A percentile compares a stretch with the other conserved stretches of the same genome.
Conservation (phyloP, 2,797 vertebrate species). For the Distichodus sexfasciatus region DNA sequence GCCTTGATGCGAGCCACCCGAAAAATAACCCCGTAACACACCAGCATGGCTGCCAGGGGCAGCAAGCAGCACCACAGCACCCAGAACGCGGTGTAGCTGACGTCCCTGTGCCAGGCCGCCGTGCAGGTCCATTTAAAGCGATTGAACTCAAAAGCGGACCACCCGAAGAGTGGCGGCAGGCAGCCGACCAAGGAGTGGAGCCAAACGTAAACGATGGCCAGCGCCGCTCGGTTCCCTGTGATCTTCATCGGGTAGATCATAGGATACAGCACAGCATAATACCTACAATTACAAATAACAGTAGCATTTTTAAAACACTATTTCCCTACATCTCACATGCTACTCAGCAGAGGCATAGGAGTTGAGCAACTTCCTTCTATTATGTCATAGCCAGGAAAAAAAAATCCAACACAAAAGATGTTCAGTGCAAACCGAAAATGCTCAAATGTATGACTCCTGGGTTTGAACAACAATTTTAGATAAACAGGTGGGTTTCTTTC, state of each 20-base stretch:
- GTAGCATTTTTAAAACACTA: background rate
- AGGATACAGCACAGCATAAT: conserved; percentile 96
- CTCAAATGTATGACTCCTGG: background rate
- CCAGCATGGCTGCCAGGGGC: conserved; percentile 85
- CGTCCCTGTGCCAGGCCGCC: conserved; percentile 90
- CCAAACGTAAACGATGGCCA: conserved; percentile 92
- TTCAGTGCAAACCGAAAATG: background rate
- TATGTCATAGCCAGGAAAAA: background rate
- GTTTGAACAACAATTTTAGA: background rate
- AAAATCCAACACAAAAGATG: background rate
- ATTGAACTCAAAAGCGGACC: conserved; percentile 94
- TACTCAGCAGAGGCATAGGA: conserved; percentile 12
- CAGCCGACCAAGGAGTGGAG: conserved; percentile 92
- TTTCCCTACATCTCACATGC: conserved; percentile 11
- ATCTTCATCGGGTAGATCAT: conserved; percentile 99
- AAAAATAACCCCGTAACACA: conserved; percentile 95
- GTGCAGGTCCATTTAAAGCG: conserved; percentile 97
- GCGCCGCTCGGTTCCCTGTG: conserved; percentile 88
- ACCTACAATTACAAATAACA: conserved; percentile 67
- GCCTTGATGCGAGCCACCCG: conserved; percentile 95
- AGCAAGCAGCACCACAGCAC: conserved; percentile 89
- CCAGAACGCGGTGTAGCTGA: conserved; percentile 91
- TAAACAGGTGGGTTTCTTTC: background rate
- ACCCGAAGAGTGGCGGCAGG: conserved; percentile 93
- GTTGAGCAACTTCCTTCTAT: conserved; percentile 14